phyloP scores from a whole-genome alignment of 2,113 vertebrate genomes.

The Butorides virescens region DNA sequence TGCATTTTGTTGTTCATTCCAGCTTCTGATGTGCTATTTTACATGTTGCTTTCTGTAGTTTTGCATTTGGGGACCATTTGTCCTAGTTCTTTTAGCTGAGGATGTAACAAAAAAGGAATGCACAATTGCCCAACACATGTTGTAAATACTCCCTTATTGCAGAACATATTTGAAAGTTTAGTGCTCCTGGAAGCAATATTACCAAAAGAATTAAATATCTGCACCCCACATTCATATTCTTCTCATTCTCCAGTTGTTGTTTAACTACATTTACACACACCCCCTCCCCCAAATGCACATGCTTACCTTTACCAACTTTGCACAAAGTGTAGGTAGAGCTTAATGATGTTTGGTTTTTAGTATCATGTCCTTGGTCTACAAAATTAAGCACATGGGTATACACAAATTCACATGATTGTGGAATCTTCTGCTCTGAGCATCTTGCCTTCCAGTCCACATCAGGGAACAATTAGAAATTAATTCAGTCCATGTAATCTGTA shows the following conservation, averaged over 20 bases:
- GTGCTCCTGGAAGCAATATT: neutral
- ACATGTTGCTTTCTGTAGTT: neutral
- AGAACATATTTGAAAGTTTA: neutral
- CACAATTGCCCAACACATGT: neutral
- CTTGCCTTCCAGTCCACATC: neutral
- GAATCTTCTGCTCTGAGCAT: neutral
- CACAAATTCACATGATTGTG: neutral
- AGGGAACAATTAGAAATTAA: conserved; percentile 11
- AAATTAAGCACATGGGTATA: neutral
- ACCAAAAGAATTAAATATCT: neutral
- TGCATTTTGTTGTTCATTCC: neutral
- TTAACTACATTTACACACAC: neutral
- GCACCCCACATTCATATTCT: neutral
- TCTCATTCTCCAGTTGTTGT: neutral
- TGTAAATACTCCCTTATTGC: neutral
- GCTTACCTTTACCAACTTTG: neutral
- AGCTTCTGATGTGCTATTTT: neutral
- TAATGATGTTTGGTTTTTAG: neutral
- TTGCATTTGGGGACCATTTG: conserved; percentile 24
- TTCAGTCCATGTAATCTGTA: neutral
- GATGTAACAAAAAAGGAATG: conserved; percentile 19
- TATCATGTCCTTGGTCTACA: neutral
- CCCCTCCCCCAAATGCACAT: neutral
- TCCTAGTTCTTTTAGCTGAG: neutral
- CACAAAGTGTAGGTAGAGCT: neutral